Base-by-base conservation (phyloP, 2,888 invertebrate species). In the Drosophila monieri region DNA sequence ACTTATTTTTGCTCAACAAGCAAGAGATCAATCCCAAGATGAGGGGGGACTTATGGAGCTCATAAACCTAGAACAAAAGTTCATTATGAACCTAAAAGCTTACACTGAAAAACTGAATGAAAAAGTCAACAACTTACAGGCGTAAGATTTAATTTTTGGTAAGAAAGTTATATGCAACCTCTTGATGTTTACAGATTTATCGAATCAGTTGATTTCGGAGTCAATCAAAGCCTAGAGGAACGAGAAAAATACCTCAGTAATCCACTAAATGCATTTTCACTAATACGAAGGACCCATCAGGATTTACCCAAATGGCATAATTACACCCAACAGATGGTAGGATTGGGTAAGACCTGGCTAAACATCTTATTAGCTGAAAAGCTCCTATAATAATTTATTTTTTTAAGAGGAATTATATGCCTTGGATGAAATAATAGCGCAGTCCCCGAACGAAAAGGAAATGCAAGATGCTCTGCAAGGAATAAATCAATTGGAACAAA, bases 401-500 rank as follows among this genome's bases (percentile, higher is more conserved):
- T 37, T 39, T 21, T 6, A 27, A 61, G 60, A 41, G 47, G 47
- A 52, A 8, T 32, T 39, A 9, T 15, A 25, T n/a, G 14, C 39
- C 15, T 35, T 57, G 15, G 53, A 67, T 15, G 39, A 41, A 18
- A 41, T 41, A 8, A 10, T 41, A 4, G 18, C 14, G 0, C 39
- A 41, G 15, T 15, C 39, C 3, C 39, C 39, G 1, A 32, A 23
- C 12, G 5, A 30, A 2, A 1, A 10, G 9, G 77, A 80, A 14
- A 48, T 80, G 66, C 3, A 43, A 1, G 48, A 64, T 9, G 44
- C 37, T 9, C 44, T 79, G n/a, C 6, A 27, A 9, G 37, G 54
- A 14, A 52, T 80, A 23, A 47, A 51, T n/a, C 76, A 65, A 10
- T 66, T 81, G 9, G 80, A 81, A 15, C 6, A 21, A n/a, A 66